Evolutionary conservation across 2,113 vertebrate genomes (phyloP), one percentile per base, ranked within the genome.

Genomic region (Globicephala melas): DNA sequence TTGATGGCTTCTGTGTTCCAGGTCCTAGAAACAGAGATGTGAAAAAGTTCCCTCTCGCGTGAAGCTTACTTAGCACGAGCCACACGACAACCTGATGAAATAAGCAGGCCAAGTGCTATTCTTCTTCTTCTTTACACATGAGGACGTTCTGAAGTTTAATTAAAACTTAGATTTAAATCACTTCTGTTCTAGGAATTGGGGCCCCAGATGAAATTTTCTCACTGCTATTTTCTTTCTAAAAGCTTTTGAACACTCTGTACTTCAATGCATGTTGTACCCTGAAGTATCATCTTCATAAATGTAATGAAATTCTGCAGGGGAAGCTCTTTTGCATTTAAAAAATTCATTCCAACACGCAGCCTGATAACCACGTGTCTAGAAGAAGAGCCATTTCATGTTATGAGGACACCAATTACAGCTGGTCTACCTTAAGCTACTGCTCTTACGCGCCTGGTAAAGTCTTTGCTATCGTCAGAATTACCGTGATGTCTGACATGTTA

Each of bases 211-310:
- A 91, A 77, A 70, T 91, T 60, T 36, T 74, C 67, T 71, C 67
- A 44, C 36, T 82, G 71, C 3, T 26, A 26, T 94, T 95, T 95
- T 96, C 68, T 92, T 93, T 85, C 68, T 70, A 63, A 36, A 65
- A 94, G 33, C 50, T 74, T 60, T 76, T 80, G 70, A 80, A 65
- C 68, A 60, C 74, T 81, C 50, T 28, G 47, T 73, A 8, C 31
- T 62, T 44, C 21, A 26, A 6, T 73, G 63, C 4, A 18, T 58
- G 10, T 33, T 81, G 23, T 33, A 20, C 53, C 11, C 63, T 62
- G 28, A 73, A 70, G 74, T 80, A 18, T 20, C 23, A 8, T 91
- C 89, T 93, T 95, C 77, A 6, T 93, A 73, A 89, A 38, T 74
- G 20, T 36, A 73, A 44, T 53, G 63, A 74, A 55, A 94, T 67